Base-by-base conservation (phyloP, 2,888 invertebrate genomes). In the Strigamia crassipes region DNA sequence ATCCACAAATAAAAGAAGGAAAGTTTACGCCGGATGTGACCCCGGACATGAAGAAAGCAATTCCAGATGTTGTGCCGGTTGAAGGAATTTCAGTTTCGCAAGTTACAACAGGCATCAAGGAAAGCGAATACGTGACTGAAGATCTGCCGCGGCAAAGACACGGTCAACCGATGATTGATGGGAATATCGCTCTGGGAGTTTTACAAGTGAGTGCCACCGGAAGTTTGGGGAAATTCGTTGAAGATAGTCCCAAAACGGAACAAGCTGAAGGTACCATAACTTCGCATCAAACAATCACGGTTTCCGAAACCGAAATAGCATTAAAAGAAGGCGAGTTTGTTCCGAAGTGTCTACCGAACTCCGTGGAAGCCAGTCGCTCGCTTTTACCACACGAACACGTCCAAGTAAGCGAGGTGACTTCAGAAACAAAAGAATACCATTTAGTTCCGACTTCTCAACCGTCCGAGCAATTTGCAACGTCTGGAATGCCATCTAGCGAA, bases 1-100 rank as follows among this genome's bases (percentile, higher is more conserved):
- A 84, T 15, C 83, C 83, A 56, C 84, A 84, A 61, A 80, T 83
- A 10, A 84, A 83, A 38, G 85, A 84, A 82, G 83, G 82, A 77
- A 83, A 83, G 34, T 79, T 84, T 18, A 80, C 81, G 0, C 41
- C 78, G 31, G 42, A 79, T 6, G 21, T 23, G 0, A 12, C 66
- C 0, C 83, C 83, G 0, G 46, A 38, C 5, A 15, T 46, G 12
- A 82, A 80, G 31, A 42, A 80, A 15, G 82, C 82, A n/a, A 79
- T 13, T 27, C 66, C 61, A 41, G 73, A 66, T 13, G 51, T 83
- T n/a, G 31, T 73, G 10, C 27, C 82, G 0, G 27, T 56, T 18
- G 83, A 82, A 41, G 56, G 27, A 23, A 18, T 82, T 8, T 27
- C 61, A n/a, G 34, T 73, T n/a, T 82, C 80, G n/a, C 80, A 82